phyloP scores from a whole-genome alignment of 1,140 invertebrate species.

The Steinernema feltiae region DNA sequence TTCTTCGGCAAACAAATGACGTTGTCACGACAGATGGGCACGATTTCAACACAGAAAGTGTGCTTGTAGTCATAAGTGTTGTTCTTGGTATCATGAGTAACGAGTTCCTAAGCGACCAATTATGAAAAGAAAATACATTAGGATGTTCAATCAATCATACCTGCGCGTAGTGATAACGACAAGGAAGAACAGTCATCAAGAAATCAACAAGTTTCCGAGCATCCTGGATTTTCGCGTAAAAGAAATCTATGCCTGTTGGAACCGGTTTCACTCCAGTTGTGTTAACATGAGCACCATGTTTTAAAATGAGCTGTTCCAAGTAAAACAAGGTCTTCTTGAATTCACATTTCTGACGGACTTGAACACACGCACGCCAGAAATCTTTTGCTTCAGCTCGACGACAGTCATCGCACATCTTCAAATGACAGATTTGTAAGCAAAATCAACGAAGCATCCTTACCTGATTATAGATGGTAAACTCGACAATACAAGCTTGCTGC shows the following conservation, averaged over 20 bases:
- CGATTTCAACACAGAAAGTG: conserved; percentile 79
- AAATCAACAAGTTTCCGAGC: conserved; percentile 95
- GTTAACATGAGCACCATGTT: conserved; percentile 70
- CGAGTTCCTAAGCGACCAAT: conserved; percentile 87
- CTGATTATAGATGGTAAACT: conserved; percentile 80
- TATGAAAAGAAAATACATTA: background rate
- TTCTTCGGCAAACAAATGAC: conserved; percentile 83
- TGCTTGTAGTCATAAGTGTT: conserved; percentile 95
- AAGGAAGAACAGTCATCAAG: conserved; percentile 75
- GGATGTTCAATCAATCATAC: conserved; percentile 18
- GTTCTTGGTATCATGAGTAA: conserved; percentile 93
- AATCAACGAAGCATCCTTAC: conserved; percentile 22
- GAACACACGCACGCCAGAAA: conserved; percentile 83
- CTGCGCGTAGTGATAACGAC: conserved; percentile 58
- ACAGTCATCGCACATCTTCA: conserved; percentile 86
- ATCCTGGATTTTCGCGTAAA: conserved; percentile 77
- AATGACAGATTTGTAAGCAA: conserved; percentile 6
- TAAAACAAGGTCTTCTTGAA: conserved; percentile 99
- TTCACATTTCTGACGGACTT: conserved; percentile 67
- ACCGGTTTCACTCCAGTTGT: conserved; percentile 86
- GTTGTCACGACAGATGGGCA: conserved; percentile 90
- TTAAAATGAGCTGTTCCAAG: conserved; percentile 91
- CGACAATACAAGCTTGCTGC: conserved; percentile 86
- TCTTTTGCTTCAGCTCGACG: conserved; percentile 93
- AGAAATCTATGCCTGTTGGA: conserved; percentile 92